Evolutionary conservation across 2,797 vertebrate genomes (phyloP), one percentile per base, ranked within the genome.

Genomic region (Mallotus villosus): DNA sequence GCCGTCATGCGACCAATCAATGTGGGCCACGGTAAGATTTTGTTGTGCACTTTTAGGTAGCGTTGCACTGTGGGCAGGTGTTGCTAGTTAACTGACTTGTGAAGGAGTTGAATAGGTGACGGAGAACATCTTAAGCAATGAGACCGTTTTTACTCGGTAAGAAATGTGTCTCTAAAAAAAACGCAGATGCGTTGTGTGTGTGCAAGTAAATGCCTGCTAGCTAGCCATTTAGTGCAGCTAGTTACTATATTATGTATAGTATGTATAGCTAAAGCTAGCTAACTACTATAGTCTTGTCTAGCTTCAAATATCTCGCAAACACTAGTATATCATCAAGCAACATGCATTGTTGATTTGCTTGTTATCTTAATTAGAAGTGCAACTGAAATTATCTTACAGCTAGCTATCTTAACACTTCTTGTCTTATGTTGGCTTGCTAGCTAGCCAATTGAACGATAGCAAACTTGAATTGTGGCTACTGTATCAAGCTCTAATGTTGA

Each of bases 11-110:
- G 32, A 81, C 93, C 92, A 94, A 94, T 94, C 88, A 89, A 82
- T 80, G 81, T 6, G 90, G 89, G 93, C 90, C 93, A 94, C 93
- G 93, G 90, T 90, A 77, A 87, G 90, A 73, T 68, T 82, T 68
- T 53, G 41, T 74, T 7, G 53, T 67, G n/a, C 78, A 85, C 78
- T 87, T 85, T 82, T 37, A 58, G 75, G 53, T 64, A 19, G 16
- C 24, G 41, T 22, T 79, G 34, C 41, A 55, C 79, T 34, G 75
- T 14, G 34, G 64, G 74, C 4, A 73, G 21, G 74, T 75, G 70
- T 70, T 70, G 75, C 32, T 75, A 57, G 75, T 27, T 75, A 57
- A 61, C 74, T 0, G 55, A 17, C 69, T 57, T 41, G 27, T 37
- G 34, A 68, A 64, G 49, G 6, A 22, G 11, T 8, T 57, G 67